Base-by-base conservation (phyloP, 2,888 invertebrate species). In the Psococerastis gibbosa region DNA sequence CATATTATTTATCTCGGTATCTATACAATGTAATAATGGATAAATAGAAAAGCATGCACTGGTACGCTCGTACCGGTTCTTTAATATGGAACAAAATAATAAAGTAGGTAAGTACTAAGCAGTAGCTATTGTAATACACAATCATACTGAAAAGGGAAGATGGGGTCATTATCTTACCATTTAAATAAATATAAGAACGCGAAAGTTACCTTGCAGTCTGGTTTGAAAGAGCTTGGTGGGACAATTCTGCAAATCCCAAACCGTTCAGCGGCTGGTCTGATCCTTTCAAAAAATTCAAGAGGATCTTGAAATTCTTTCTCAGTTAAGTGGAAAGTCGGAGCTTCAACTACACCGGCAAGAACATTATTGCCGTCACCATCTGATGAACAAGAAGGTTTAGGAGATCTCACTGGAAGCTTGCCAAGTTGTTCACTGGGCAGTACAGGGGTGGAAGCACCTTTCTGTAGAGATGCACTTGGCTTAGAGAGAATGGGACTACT, bases 231-330 rank as follows among this genome's bases (percentile, higher is more conserved):
- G 1, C 67, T 57, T 0, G 92, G 92, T 2, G 91, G 84, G 17
- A 89, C 75, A 20, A 94, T 81, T 49, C 81, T 73, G 56, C 91
- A 92, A 46, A 94, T 73, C 0, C 92, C 91, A 59, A 73, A 89
- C 46, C 76, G 72, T 35, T 80, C 77, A 0, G 85, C 87, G 43
- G 71, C 65, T 0, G 75, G 69, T 42, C 77, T 69, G 23, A 91
- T 83, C 47, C 78, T 73, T 47, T 83, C 80, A 45, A 89, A 82
- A 54, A 82, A 92, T 47, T 75, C 73, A 3, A 91, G 62, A 0
- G 91, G 91, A 65, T 92, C 88, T 57, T 75, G 67, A 56, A 91
- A 89, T 55, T 91, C 87, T 52, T 78, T 78, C 47, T 78, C 78
- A 0, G 77, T 75, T 0, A 88, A 89, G 55, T 75, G 68, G 58